Evolutionary conservation across 2,113 vertebrate species (phyloP), one percentile per base, ranked within the genome.

Genomic region (Danio rerio): DNA sequence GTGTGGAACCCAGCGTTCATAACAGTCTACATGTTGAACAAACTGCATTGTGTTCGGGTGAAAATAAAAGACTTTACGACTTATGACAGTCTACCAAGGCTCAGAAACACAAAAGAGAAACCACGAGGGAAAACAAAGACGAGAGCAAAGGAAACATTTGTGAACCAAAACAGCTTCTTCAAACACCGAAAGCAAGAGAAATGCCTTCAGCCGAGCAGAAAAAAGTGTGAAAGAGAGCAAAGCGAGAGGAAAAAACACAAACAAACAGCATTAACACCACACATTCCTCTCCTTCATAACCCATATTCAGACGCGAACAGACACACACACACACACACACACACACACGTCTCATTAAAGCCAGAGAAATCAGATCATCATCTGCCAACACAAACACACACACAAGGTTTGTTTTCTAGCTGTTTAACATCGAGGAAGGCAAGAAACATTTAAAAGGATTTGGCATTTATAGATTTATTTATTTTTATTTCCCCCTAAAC

Each of bases 261-360:
- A 59, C 47, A 16, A 61, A 55, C 0, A 40, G 50, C 21, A 58
- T 43, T 21, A 66, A 58, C 18, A 58, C 40, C 50, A 65, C 13
- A 73, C 45, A 2, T 40, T 16, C 47, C 16, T 56, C 20, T 62
- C 43, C 71, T n/a, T 58, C 45, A 6, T n/a, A n/a, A n/a, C n/a
- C n/a, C n/a, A n/a, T n/a, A 77, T 58, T 66, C 49, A 71, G 62
- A 52, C 18, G 45, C 63, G 9, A 49, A 53, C 68, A 20, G 21
- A n/a, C n/a, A n/a, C n/a, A n/a, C n/a, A n/a, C n/a, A n/a, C n/a
- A n/a, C n/a, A n/a, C n/a, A n/a, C n/a, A n/a, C n/a, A n/a, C n/a
- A n/a, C n/a, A n/a, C n/a, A n/a, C 5, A 5, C 11, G 53, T 65
- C 53, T 71, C 59, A 49, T 72, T 80, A 70, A 59, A 75, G 50